phyloP scores from a whole-genome alignment of 2,113 vertebrate species.

The Pimephales promelas region DNA sequence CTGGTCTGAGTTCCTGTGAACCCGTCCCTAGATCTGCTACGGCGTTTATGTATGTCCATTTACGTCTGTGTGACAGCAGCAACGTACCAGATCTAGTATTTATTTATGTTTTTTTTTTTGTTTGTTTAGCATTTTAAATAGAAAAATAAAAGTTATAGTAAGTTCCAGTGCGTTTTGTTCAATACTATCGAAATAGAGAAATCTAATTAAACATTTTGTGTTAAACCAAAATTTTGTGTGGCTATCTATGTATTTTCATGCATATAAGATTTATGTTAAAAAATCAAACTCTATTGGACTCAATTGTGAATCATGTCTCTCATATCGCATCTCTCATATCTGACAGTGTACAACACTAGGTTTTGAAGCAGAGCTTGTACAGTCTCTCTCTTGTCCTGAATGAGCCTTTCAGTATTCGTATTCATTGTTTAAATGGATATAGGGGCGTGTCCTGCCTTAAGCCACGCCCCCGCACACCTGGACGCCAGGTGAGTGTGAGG shows the following conservation, averaged over 20 bases:
- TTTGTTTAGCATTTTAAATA: neutral
- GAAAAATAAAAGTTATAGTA: neutral
- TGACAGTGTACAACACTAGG: neutral
- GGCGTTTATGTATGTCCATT: too few species aligned
- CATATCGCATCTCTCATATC: too few species aligned
- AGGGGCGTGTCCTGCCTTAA: neutral
- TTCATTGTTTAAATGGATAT: neutral
- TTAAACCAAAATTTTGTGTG: neutral
- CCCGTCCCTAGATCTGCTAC: too few species aligned
- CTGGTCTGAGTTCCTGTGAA: too few species aligned
- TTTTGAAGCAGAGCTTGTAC: neutral
- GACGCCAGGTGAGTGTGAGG: neutral
- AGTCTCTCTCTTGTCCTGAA: neutral
- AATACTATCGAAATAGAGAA: neutral
- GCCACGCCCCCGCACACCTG: slow-evolving; percentile 5
- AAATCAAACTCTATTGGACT: neutral
- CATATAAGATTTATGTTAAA: neutral
- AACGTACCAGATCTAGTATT: neutral
- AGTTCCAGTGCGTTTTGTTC: neutral
- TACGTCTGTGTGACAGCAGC: too few species aligned
- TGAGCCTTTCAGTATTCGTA: neutral
- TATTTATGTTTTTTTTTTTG: neutral
- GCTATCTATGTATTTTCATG: neutral
- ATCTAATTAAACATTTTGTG: neutral
- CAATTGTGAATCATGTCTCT: neutral